These are phyloP conservation scores for Sceloporus undulatus DNA, from an alignment of 2,113 vertebrate genomes.

Conservation along the genomic window DNA sequence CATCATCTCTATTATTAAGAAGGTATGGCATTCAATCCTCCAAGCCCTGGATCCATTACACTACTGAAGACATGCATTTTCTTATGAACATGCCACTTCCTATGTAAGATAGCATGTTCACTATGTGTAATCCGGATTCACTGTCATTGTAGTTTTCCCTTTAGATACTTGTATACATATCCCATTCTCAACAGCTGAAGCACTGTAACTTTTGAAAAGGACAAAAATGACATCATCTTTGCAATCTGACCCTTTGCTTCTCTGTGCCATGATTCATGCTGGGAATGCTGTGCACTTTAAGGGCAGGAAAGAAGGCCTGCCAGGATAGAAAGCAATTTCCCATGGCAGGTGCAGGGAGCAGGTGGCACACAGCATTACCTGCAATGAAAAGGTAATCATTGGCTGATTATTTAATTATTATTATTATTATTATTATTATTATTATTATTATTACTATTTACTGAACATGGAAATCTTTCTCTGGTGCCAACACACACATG, in stretches of 20 bases:
- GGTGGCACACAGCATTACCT: constrained; percentile 83
- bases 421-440: background rate
- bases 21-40: no score
- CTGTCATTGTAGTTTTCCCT: background rate
- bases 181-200: constrained; percentile 19
- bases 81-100: background rate
- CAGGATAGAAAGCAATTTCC: constrained; percentile 81
- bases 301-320: constrained; percentile 72
- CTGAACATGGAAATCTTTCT: constrained; percentile 84
- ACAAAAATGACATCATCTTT: constrained; percentile 57
- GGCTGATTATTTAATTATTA: constrained; percentile 76
- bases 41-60: no score
- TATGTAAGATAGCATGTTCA: background rate
- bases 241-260: constrained; percentile 46
- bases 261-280: constrained; percentile 60
- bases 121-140: background rate
- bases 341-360: constrained; percentile 83
- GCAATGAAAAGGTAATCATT: constrained; percentile 71
- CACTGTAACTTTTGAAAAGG: constrained; percentile 18
- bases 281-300: constrained; percentile 61
- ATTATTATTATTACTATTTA: constrained; percentile 39
- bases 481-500: constrained; percentile 75
- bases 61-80: no score
- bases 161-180: background rate
- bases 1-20: no score